Conservation (phyloP, 2,113 vertebrate genomes). For the Rhynchopsitta pachyrhyncha region DNA sequence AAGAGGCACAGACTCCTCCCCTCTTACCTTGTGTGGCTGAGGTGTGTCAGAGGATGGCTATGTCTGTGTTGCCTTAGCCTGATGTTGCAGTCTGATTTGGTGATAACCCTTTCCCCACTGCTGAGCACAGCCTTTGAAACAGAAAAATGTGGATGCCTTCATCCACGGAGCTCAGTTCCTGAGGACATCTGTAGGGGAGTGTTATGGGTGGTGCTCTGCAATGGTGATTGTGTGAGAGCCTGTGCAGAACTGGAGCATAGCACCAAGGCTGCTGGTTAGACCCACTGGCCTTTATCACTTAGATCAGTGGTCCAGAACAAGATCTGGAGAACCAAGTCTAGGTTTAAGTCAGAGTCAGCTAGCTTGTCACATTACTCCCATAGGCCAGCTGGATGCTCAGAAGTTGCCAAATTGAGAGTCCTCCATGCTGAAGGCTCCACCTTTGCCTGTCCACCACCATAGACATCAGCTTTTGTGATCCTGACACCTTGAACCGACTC, state of each 20-base stretch:
- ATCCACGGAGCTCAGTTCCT: not conserved
- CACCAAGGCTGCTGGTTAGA: not conserved
- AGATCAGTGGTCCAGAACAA: not conserved
- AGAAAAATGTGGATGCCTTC: not conserved
- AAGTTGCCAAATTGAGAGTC: not conserved
- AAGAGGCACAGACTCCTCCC: not conserved
- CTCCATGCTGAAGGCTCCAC: not conserved
- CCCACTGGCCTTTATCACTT: fast-evolving
- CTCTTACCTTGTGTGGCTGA: not conserved
- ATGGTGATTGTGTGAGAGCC: not conserved
- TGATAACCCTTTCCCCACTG: not conserved
- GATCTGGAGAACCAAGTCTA: not conserved
- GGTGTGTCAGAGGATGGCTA: not conserved
- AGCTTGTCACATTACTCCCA: not conserved
- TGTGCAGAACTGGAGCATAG: not conserved
- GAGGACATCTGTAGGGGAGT: not conserved
- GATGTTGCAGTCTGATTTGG: not conserved
- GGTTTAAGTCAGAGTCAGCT: not conserved
- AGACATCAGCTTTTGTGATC: not conserved
- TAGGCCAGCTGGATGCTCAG: not conserved
- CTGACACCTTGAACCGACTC: not conserved
- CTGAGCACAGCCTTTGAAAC: not conserved
- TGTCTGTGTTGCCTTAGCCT: not conserved
- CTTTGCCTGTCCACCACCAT: fast-evolving
- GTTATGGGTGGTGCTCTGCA: not conserved